These are phyloP conservation scores for Donacobius atricapilla DNA, from an alignment of 2,113 vertebrate genomes.

Conservation along the genomic window DNA sequence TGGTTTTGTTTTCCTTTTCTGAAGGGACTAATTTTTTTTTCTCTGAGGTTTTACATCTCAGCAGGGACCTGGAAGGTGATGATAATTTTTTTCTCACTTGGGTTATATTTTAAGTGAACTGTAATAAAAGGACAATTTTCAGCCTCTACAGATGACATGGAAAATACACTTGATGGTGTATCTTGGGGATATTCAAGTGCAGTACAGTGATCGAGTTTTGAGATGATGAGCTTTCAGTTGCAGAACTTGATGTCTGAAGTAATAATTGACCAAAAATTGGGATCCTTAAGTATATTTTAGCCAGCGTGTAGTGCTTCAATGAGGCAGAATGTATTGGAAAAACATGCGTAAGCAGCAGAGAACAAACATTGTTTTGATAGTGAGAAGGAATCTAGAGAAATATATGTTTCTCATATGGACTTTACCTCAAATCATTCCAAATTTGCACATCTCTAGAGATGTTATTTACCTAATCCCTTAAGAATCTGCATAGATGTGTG, in stretches of 20 bases:
- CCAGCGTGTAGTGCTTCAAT: background rate
- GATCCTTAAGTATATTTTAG: background rate
- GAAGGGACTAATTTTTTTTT: background rate
- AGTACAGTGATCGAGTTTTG: background rate
- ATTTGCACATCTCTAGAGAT: background rate
- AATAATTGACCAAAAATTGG: background rate
- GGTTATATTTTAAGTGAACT: background rate
- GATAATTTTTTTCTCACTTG: background rate
- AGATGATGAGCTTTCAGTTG: background rate
- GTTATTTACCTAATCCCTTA: background rate
- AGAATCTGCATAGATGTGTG: background rate
- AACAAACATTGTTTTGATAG: background rate
- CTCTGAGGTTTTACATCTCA: background rate
- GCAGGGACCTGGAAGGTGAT: background rate
- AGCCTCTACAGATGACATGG: background rate
- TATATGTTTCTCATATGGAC: background rate
- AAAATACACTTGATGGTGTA: constrained; percentile 12
- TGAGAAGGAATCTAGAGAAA: background rate
- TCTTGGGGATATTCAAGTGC: background rate
- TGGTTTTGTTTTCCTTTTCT: background rate
- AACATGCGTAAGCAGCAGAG: background rate
- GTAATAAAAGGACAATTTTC: background rate
- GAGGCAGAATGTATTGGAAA: background rate
- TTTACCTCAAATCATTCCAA: background rate
- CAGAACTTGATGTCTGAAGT: background rate